Evolutionary conservation across 2,888 invertebrate genomes (phyloP).

Genomic region (Ommatoiulus sabulosus): DNA sequence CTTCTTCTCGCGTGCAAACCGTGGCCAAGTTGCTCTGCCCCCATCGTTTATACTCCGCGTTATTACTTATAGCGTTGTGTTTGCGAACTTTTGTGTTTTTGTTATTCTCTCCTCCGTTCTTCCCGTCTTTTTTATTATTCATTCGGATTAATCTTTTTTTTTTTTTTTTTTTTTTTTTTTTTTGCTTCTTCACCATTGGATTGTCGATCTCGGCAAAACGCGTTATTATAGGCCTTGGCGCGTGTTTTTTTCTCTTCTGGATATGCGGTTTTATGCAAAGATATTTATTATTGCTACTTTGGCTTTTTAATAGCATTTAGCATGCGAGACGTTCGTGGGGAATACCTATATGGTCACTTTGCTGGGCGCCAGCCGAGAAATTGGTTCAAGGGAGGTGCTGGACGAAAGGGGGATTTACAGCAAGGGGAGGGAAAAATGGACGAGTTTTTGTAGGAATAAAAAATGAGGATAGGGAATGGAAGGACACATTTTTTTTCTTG

Average conservation of each 20-base stretch:
- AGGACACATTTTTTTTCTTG: not conserved
- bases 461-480: not conserved
- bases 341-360: slow-evolving; percentile 31
- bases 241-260: not conserved
- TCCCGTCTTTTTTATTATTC: slow-evolving; percentile 44
- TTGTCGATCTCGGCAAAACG: slow-evolving; percentile 11
- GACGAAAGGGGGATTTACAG: not conserved
- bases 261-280: slow-evolving; percentile 16
- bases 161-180: not conserved
- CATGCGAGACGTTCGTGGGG: not conserved
- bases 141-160: slow-evolving; percentile 4
- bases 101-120: not conserved
- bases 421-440: not conserved
- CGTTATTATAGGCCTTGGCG: not conserved
- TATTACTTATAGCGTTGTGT: slow-evolving; percentile 14
- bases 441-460: not conserved
- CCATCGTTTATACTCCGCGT: not conserved
- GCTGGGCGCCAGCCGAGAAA: not conserved
- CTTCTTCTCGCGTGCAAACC: not conserved
- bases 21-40: not conserved
- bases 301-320: not conserved
- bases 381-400: slow-evolving; percentile 23
- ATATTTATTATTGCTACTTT: slow-evolving; percentile 35
- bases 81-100: not conserved
- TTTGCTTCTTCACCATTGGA: slow-evolving; percentile 19